Evolutionary conservation across 2,797 vertebrate species (phyloP).

Genomic region (Tapirus indicus): DNA sequence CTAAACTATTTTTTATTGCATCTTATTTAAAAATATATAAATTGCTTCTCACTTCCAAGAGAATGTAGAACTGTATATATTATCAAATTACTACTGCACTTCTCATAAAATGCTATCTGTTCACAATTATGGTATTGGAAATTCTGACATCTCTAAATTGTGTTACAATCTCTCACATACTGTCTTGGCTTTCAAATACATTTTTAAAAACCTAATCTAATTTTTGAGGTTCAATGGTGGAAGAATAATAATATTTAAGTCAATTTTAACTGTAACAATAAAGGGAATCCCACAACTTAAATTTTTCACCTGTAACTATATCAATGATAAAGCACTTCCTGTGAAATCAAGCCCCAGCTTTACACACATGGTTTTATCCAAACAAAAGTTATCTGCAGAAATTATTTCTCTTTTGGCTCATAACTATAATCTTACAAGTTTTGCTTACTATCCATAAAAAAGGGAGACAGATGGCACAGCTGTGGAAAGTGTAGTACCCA

Average conservation of each 20-base stretch:
- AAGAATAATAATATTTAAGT: slow-evolving; percentile 38
- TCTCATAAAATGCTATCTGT: slow-evolving; percentile 3
- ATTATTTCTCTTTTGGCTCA: slow-evolving; percentile 48
- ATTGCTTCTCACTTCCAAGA: slow-evolving; percentile 18
- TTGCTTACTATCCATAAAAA: neutral
- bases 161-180: neutral
- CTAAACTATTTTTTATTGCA: slow-evolving; percentile 44
- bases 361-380: slow-evolving; percentile 9
- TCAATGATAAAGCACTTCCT: slow-evolving; percentile 3
- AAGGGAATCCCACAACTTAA: slow-evolving; percentile 21
- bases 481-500: neutral
- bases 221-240: neutral
- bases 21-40: slow-evolving; percentile 62
- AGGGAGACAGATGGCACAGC: neutral
- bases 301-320: slow-evolving; percentile 7
- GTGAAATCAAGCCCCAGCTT: slow-evolving; percentile 23
- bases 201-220: slow-evolving; percentile 39
- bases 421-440: neutral
- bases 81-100: neutral
- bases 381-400: slow-evolving; percentile 47
- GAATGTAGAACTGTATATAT: neutral
- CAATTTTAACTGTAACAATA: neutral
- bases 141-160: slow-evolving; percentile 32
- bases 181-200: slow-evolving; percentile 33
- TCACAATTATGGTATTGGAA: slow-evolving; percentile 40